Percentiles rank a stretch among this genome's conserved stretches.
phyloP scores from a whole-genome alignment of 2,113 vertebrate genomes.

The Notothenia coriiceps region DNA sequence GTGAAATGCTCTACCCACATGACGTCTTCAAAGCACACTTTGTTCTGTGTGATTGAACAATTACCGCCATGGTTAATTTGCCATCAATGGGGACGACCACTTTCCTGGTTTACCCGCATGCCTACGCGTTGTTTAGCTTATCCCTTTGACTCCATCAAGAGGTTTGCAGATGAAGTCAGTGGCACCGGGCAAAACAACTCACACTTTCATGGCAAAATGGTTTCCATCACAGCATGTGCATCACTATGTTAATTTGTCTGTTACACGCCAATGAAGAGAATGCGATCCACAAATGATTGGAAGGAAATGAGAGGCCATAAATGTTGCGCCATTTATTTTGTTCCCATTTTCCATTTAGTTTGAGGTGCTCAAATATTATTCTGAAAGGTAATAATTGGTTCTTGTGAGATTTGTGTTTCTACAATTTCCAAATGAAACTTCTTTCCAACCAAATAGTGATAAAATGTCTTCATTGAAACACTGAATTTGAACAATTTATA shows the following conservation, averaged over 20 bases:
- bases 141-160: constrained; percentile 72
- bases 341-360: constrained; percentile 16
- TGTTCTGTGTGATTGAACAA: constrained; percentile 79
- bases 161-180: constrained; percentile 71
- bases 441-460: constrained; percentile 27
- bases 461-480: neutral
- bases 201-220: constrained; percentile 83
- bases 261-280: constrained; percentile 62
- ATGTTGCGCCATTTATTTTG: constrained; percentile 48
- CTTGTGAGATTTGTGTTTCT: constrained; percentile 53
- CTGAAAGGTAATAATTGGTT: constrained; percentile 70
- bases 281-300: constrained; percentile 61
- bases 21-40: constrained; percentile 64
- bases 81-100: constrained; percentile 54
- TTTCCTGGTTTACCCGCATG: constrained; percentile 64
- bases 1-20: constrained; percentile 64
- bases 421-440: constrained; percentile 45
- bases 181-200: constrained; percentile 78
- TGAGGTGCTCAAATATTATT: constrained; percentile 56
- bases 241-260: constrained; percentile 72
- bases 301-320: constrained; percentile 56
- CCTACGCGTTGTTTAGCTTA: constrained; percentile 51
- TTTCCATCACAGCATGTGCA: constrained; percentile 77
- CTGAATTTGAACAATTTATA: neutral
- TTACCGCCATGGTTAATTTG: constrained; percentile 82